Conservation (phyloP, 1,140 invertebrate species). For the Drosophila pruinosa region DNA sequence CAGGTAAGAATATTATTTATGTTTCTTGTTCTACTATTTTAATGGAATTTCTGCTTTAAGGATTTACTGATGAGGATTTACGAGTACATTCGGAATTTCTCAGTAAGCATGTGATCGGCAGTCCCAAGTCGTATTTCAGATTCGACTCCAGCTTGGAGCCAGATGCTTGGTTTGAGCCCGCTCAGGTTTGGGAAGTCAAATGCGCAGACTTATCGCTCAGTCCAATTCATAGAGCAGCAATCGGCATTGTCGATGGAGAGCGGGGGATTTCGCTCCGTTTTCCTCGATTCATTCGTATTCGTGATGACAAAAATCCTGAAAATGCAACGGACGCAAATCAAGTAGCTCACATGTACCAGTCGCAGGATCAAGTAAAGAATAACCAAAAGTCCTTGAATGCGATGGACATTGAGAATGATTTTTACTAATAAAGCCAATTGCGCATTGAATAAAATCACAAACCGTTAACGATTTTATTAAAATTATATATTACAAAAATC, state of each 20-base stretch:
- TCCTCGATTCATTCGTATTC: constrained; percentile 95
- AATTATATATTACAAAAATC: constrained; percentile 22
- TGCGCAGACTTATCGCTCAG: constrained; percentile 99
- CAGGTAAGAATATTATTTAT: constrained; percentile 86
- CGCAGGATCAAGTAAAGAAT: constrained; percentile 96
- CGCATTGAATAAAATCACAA: no score
- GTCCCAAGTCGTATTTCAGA: constrained; percentile 93
- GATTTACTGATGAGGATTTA: constrained; percentile 96
- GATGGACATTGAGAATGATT: constrained; percentile 61
- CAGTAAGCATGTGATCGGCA: constrained; percentile 89
- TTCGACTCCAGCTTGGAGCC: constrained; percentile 91
- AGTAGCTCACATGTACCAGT: constrained; percentile 92
- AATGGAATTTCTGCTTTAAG: constrained; percentile 14
- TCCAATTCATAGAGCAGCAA: constrained; percentile 95
- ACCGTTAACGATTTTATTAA: no score
- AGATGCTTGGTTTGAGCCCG: constrained; percentile 97
- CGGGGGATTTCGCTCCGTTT: constrained; percentile 98
- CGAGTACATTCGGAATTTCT: constrained; percentile 90
- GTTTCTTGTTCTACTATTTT: background rate
- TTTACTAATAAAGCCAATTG: constrained; percentile 44
- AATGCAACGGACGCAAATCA: constrained; percentile 96
- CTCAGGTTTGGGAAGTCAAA: constrained; percentile 98
- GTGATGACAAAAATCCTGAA: constrained; percentile 97
- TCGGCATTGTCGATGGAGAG: constrained; percentile 94
- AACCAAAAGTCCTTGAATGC: constrained; percentile 81